A percentile compares a stretch with the other conserved stretches of the same genome.
Evolutionary conservation across 1,140 invertebrate genomes (phyloP).

Genomic region (Drosophila virilis): DNA sequence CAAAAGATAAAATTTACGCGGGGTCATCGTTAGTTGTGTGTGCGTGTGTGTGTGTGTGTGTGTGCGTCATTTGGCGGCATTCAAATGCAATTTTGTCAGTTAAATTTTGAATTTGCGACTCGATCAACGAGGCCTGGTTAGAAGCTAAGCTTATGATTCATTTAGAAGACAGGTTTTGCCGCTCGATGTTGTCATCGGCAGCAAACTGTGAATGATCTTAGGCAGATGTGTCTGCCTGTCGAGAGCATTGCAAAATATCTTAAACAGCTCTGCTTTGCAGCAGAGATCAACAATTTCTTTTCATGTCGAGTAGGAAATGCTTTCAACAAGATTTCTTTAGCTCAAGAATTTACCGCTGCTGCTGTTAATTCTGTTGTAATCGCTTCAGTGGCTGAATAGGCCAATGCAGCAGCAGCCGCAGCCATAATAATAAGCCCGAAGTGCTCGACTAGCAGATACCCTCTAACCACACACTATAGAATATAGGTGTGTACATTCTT

Average conservation of each 20-base stretch:
- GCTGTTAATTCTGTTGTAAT: conserved; percentile 30
- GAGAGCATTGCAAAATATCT: conserved; percentile 30
- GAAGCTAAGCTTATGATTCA: conserved; percentile 36
- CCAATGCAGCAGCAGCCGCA: conserved; percentile 52
- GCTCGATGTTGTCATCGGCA: conserved; percentile 39
- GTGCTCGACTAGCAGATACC: background rate
- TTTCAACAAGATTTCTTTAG: conserved; percentile 79
- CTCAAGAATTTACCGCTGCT: conserved; percentile 70
- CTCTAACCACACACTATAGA: background rate
- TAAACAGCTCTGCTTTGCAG: conserved; percentile 45
- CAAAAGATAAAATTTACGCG: conserved; percentile 25
- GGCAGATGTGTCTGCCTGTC: conserved; percentile 30
- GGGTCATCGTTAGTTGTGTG: conserved; percentile 22
- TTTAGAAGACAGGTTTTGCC: conserved; percentile 40
- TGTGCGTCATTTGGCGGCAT: conserved; percentile 31
- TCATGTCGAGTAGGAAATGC: conserved; percentile 69
- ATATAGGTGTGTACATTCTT: background rate
- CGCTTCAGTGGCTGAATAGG: conserved; percentile 51
- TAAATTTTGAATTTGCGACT: conserved; percentile 25
- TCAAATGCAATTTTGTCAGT: conserved; percentile 34
- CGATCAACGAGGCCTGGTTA: conserved; percentile 19
- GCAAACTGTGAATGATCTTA: conserved; percentile 62
- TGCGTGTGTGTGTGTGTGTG: conserved; percentile 1
- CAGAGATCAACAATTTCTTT: conserved; percentile 55
- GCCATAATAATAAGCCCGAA: conserved; percentile 8